Base-by-base conservation (phyloP, 2,888 invertebrate species). In the Tuta absoluta region DNA sequence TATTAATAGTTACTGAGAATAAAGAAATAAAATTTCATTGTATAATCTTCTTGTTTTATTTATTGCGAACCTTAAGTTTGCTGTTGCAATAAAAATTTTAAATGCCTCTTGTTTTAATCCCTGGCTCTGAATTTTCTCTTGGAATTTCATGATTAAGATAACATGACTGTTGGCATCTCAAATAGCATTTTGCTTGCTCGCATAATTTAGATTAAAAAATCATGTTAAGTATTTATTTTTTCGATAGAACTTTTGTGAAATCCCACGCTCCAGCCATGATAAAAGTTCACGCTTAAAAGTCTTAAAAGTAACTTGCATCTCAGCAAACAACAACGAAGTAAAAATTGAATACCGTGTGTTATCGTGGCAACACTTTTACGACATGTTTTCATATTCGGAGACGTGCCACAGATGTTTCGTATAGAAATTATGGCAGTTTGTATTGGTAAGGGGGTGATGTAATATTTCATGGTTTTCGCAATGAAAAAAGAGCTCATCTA, bases 11-110 rank as follows among this genome's bases (percentile, higher is more conserved):
- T 76, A 78, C 78, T 84, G 79, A 76, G 83, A 89, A 87, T 87
- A 84, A 89, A 89, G 84, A 86, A 89, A 87, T 87, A 84, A 89
- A 89, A 86, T 87, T 87, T 87, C 84, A 86, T 85, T 86, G 72
- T 83, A 83, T 78, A 81, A 53, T 45, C 66, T 68, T 38, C 66
- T 68, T 69, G 75, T 81, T 79, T 82, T 68, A 78, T 76, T 82
- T 62, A 12, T 10, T 5, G 1, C 3, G 33, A 33, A 33, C n/a
- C n/a, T n/a, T n/a, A n/a, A n/a, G n/a, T n/a, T n/a, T n/a, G n/a
- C n/a, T n/a, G n/a, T n/a, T n/a, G n/a, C n/a, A n/a, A n/a, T n/a
- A n/a, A n/a, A n/a, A n/a, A n/a, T n/a, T n/a, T n/a, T n/a, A n/a
- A n/a, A n/a, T n/a, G n/a, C n/a, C n/a, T n/a, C n/a, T n/a, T n/a